Evolutionary conservation across 1,140 invertebrate species (phyloP).

Genomic region (Megathymus violae): DNA sequence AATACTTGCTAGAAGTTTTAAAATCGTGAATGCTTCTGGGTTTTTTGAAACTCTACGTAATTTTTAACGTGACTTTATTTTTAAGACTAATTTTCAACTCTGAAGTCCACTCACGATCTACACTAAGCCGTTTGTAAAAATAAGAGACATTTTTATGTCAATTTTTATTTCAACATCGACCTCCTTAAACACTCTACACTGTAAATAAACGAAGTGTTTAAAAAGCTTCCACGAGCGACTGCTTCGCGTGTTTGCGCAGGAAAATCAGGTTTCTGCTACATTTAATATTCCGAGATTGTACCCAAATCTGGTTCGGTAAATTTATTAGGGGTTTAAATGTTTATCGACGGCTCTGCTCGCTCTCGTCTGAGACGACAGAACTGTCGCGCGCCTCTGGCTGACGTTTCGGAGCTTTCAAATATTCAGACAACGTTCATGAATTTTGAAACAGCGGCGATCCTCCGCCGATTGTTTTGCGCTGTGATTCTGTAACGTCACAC

Average conservation of each 20-base stretch:
- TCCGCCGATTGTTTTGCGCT: not conserved
- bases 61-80: no score
- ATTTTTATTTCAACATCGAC: constrained; percentile 7
- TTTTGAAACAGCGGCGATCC: constrained; percentile 5
- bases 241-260: constrained; percentile 12
- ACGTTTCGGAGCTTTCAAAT: constrained; percentile 6
- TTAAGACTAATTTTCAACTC: no score
- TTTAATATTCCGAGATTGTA: constrained; percentile 27
- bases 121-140: no score
- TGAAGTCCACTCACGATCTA: no score
- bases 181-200: constrained; percentile 24
- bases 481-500: no score
- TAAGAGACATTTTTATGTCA: no score
- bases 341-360: not conserved
- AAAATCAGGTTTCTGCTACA: constrained; percentile 29
- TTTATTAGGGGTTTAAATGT: constrained; percentile 29
- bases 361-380: constrained; percentile 16
- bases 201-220: constrained; percentile 19
- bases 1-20: no score
- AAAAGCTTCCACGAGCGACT: constrained; percentile 10
- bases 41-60: no score
- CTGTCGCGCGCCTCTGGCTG: no score
- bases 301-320: constrained; percentile 16
- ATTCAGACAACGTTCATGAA: constrained; percentile 16
- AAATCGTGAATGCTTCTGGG: no score